Evolutionary conservation across 2,797 vertebrate genomes (phyloP).

Genomic region (Chelidonichthys spinosus): DNA sequence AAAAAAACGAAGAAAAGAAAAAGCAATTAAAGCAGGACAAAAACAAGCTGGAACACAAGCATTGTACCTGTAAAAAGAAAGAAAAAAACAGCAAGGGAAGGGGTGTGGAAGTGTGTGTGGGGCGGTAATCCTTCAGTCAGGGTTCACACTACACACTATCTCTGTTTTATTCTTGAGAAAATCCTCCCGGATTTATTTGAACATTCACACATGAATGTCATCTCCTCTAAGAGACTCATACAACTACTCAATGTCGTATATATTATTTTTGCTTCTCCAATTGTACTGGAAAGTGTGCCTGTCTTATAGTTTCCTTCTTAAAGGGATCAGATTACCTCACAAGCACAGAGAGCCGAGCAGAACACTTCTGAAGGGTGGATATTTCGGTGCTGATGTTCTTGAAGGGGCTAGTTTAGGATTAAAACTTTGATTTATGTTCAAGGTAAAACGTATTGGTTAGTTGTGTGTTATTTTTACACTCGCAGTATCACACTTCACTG

Average conservation of each 20-base stretch:
- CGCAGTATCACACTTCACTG: neutral
- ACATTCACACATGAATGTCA: slow-evolving; percentile 49
- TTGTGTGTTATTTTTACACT: neutral
- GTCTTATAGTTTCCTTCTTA: slow-evolving; percentile 26
- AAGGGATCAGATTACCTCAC: slow-evolving; percentile 28
- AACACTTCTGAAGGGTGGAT: neutral
- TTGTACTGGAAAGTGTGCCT: slow-evolving; percentile 19
- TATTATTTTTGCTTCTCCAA: slow-evolving; percentile 29
- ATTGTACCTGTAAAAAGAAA: slow-evolving; percentile 65
- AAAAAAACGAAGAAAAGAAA: slow-evolving; percentile 58
- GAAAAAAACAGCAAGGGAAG: slow-evolving; percentile 37
- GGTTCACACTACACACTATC: slow-evolving; percentile 45
- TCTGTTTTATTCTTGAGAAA: slow-evolving; percentile 50
- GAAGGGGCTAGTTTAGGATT: neutral
- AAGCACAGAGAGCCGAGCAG: slow-evolving; percentile 7
- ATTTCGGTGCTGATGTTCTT: neutral
- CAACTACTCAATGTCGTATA: slow-evolving; percentile 30
- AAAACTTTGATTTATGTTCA: slow-evolving; percentile 1
- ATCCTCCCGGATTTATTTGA: slow-evolving; percentile 50
- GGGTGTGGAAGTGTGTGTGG: slow-evolving; percentile 33
- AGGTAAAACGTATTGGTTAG: neutral
- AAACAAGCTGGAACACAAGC: slow-evolving; percentile 75
- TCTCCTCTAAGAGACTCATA: slow-evolving; percentile 46
- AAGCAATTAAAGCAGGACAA: slow-evolving; percentile 84
- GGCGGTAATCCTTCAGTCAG: slow-evolving; percentile 43